Evolutionary conservation across 1,140 invertebrate species (phyloP), one percentile per base, ranked within the genome.

Genomic region (Pseudachorutes palmiensis): DNA sequence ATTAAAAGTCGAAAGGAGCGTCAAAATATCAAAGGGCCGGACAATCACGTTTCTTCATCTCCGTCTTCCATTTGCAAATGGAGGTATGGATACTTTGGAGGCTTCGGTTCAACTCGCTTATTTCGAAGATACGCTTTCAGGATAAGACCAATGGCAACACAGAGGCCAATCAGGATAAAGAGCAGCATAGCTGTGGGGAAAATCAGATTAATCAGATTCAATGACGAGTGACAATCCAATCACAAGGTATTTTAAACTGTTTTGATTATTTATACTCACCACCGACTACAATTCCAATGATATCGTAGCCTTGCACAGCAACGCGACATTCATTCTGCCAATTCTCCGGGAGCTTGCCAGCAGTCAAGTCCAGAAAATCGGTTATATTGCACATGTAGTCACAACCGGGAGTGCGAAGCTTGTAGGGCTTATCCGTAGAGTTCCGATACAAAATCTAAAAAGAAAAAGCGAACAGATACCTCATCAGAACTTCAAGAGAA

Each of bases 321-420:
- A 80, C 67, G 30, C 75, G 70, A 75, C 84, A 86, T 71, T 85
- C 84, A 33, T 75, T 75, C 5, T 82, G 77, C 83, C 83, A 84
- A 72, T 85, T 77, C 30, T 75, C 71, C 30, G 84, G 84, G 72
- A 85, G 74, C 1, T 82, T 69, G 65, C 81, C 77, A 71, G 79
- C 78, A 19, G 82, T 82, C 16, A 85, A 41, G 57, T 74, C 71
- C 12, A 80, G 71, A 75, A 88, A 84, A 67, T 82, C 74, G 12
- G 80, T 73, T 1, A 88, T 69, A 2, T 84, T 82, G 72, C 87
- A 89, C 3, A 14, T 33, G 57, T 76, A 65, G 14, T 78, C 77
- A 73, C 87, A 88, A n/a, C 81, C 81, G 19, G 85, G 83, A 65
- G 87, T 75, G 16, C 77, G 78, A 70, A 88, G 51, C 32, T 64